Evolutionary conservation across 1,140 invertebrate genomes (phyloP), one percentile per base, ranked within the genome.

Genomic region (Subanguina moxae): DNA sequence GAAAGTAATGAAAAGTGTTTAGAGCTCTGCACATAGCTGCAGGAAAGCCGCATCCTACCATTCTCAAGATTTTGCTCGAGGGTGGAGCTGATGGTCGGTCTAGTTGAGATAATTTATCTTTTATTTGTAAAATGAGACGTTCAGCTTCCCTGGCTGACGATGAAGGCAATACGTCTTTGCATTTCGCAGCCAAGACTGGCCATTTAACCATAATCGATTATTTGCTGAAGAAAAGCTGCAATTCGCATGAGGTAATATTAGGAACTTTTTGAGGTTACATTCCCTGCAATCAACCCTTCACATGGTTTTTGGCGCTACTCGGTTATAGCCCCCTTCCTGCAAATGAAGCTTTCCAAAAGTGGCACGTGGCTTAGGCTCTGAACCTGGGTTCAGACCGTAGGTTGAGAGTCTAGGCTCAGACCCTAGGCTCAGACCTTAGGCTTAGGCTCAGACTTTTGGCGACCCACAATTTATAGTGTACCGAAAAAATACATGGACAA

Each of bases 171-270:
- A 77, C 78, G 23, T 80, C 84, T 0, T 76, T 86, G 1, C 85
- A 86, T 74, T 85, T 85, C 75, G 85, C 85, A 73, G 84, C 84
- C 64, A 84, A 84, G 66, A 82, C 82, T 7, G 85, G 85, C 15
- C 83, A 85, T 69, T 74, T 82, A 27, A 73, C 80, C 19, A 81
- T 85, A 43, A 70, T 86, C 13, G 82, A 83, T 42, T 80, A 83
- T 58, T 74, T 86, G 11, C 75, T 86, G 30, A 52, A 52, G 43
- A 52, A 52, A 25, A 52, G 58, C 58, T 21, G 1, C 21, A 78
- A 84, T 65, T 77, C 82, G 25, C 68, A 76, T 9, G 80, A 76
- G 28, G 78, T 80, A 59, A 38, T 3, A 5, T 11, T 38, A 3
- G 3, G 11, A 38, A 38, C 3, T 38, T 38, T n/a, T n/a, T n/a